These are phyloP conservation scores for Squalus acanthias DNA, from an alignment of 2,797 vertebrate species.

Conservation along the genomic window DNA sequence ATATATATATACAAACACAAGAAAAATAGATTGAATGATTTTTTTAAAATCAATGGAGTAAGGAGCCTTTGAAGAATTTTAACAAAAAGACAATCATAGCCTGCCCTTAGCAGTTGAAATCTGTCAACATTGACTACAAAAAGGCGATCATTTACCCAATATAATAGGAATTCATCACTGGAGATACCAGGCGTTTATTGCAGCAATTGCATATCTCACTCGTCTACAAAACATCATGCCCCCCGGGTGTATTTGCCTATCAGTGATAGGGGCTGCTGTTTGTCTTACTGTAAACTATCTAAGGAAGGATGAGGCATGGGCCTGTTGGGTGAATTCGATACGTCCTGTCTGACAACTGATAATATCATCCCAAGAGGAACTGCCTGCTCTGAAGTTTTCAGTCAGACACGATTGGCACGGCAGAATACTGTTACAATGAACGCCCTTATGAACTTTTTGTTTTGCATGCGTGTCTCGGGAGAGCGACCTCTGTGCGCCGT, in stretches of 20 bases:
- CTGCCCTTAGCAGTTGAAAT: neutral
- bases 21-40: neutral
- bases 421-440: neutral
- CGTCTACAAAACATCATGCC: neutral
- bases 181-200: neutral
- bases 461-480: neutral
- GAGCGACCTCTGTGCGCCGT: neutral
- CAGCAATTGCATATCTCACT: conserved; percentile 13
- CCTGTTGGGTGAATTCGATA: neutral
- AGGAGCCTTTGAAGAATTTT: neutral
- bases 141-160: neutral
- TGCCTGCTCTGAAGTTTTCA: neutral
- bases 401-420: neutral
- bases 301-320: neutral
- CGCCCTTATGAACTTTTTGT: neutral
- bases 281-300: neutral
- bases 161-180: neutral
- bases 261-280: conserved; percentile 14
- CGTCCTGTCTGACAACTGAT: conserved; percentile 26
- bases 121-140: neutral
- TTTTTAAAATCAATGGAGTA: neutral
- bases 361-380: conserved; percentile 34
- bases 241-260: neutral
- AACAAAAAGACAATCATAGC: neutral
- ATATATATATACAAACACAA: too few species aligned